Conservation (phyloP, 2,797 vertebrate genomes). For the Triplophysa yarkandensis region DNA sequence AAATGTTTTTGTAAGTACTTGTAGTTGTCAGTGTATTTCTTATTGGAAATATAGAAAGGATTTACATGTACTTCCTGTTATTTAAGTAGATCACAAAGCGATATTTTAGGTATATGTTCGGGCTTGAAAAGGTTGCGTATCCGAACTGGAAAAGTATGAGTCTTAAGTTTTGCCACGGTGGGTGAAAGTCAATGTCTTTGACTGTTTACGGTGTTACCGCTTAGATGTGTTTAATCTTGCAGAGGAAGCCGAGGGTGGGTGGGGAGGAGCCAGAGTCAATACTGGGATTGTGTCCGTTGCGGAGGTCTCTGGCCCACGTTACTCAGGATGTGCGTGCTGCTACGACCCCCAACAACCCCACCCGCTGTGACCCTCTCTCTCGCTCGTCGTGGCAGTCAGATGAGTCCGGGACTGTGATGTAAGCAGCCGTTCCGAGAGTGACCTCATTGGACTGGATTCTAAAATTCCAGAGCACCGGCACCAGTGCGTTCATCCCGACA, state of each 20-base stretch:
- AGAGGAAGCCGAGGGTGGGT: conserved; percentile 23
- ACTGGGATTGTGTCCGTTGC: conserved; percentile 48
- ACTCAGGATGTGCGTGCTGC: conserved; percentile 55
- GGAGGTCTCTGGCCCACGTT: conserved; percentile 28
- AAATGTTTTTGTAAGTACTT: not conserved
- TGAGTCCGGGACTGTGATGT: conserved; percentile 60
- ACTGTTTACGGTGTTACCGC: conserved; percentile 25
- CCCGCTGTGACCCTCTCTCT: not conserved
- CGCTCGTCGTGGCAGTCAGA: conserved; percentile 35
- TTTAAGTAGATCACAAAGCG: not conserved
- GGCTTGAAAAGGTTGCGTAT: conserved; percentile 6
- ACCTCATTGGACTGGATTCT: conserved; percentile 65
- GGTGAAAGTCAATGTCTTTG: conserved; percentile 19
- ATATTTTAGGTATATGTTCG: conserved; percentile 13
- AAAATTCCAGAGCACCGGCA: conserved; percentile 56
- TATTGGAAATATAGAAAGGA: not conserved
- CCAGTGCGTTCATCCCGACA: conserved; percentile 52
- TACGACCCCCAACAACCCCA: conserved; percentile 20
- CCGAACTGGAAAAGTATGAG: not conserved
- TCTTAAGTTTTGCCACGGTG: conserved; percentile 2
- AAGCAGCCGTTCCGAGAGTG: conserved; percentile 65
- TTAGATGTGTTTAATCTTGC: conserved; percentile 43
- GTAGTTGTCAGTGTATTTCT: not conserved
- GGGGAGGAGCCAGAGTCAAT: conserved; percentile 48
- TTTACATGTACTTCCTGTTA: conserved; percentile 9